phyloP scores from a whole-genome alignment of 2,797 vertebrate genomes.

The Tolypeutes matacus region DNA sequence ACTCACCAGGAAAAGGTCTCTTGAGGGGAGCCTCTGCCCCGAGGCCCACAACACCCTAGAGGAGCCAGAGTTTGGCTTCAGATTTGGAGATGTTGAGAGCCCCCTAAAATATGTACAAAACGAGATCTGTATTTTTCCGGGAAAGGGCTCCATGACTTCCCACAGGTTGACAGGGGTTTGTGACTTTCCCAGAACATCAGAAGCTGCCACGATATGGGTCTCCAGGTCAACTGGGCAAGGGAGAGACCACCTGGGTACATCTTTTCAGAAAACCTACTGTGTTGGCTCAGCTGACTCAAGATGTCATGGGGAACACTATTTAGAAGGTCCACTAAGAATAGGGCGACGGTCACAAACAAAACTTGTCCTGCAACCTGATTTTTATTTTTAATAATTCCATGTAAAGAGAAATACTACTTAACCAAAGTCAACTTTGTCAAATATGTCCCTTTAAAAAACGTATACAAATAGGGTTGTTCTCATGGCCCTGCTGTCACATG shows the following conservation, averaged over 20 bases:
- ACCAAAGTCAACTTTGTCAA: constrained; percentile 32
- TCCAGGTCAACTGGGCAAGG: not conserved
- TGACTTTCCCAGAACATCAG: not conserved
- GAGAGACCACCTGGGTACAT: fast-evolving
- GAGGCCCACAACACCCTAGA: not conserved
- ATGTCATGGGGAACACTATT: not conserved
- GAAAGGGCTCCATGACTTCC: not conserved
- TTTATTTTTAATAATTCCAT: not conserved
- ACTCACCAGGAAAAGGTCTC: not conserved
- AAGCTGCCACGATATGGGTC: not conserved
- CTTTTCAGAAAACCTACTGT: not conserved
- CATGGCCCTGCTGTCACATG: constrained; percentile 7
- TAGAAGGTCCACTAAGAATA: not conserved
- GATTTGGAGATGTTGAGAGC: not conserved
- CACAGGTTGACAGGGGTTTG: not conserved
- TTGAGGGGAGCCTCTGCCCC: not conserved
- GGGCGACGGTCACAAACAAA: not conserved
- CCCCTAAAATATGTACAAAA: not conserved
- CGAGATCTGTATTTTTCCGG: not conserved
- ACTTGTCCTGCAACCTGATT: not conserved
- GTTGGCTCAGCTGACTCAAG: not conserved
- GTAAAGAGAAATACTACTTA: constrained; percentile 58
- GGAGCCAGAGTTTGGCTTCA: not conserved
- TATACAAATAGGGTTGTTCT: not conserved
- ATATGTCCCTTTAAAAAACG: not conserved